phyloP scores from a whole-genome alignment of 2,113 vertebrate genomes.

The Scomber scombrus region DNA sequence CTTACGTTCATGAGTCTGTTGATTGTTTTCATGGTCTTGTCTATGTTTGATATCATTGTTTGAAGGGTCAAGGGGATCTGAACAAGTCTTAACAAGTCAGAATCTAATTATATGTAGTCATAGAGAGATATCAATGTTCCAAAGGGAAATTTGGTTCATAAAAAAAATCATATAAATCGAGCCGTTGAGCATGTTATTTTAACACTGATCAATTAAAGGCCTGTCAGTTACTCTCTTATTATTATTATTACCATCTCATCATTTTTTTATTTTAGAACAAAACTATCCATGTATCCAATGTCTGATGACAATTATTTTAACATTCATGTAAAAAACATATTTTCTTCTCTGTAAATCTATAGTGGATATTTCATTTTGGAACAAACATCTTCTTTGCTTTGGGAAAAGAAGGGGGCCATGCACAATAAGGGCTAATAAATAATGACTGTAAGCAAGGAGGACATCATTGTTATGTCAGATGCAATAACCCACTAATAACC shows the following conservation, averaged over 20 bases:
- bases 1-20: not conserved
- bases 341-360: not conserved
- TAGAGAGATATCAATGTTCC: not conserved
- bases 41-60: no score
- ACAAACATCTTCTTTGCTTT: not conserved
- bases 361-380: not conserved
- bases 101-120: constrained; percentile 6
- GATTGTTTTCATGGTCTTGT: no score
- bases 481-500: not conserved
- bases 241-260: no score
- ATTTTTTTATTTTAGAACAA: no score
- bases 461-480: constrained; percentile 11
- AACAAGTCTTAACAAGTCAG: not conserved
- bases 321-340: not conserved
- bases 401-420: not conserved
- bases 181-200: no score
- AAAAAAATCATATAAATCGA: not conserved
- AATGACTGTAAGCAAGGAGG: constrained; percentile 13
- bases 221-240: not conserved
- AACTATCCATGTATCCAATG: no score
- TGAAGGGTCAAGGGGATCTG: not conserved
- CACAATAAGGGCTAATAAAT: constrained; percentile 9
- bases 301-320: not conserved
- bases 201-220: not conserved
- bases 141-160: not conserved